Evolutionary conservation across 2,113 vertebrate species (phyloP), one percentile per base, ranked within the genome.

Genomic region (Petrocephalus zakoni): DNA sequence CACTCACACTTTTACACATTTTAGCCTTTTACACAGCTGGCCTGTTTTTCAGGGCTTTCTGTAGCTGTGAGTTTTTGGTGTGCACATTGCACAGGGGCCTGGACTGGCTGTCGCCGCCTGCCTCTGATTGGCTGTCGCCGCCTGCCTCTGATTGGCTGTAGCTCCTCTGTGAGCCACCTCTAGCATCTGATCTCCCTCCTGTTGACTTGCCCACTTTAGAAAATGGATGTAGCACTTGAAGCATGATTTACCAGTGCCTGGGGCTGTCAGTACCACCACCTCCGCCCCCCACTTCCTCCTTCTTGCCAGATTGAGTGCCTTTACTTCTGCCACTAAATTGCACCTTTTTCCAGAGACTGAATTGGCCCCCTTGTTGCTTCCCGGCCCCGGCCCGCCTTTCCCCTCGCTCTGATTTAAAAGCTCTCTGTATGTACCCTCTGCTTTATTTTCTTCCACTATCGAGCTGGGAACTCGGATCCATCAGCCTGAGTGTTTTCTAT

Each of bases 271-370:
- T 46, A 47, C 42, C 2, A 9, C 42, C 81, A 1, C 49, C 82
- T 10, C 42, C 37, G 1, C 42, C 81, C 81, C 7, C 19, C 82
- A 84, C 29, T n/a, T 75, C 29, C 10, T 8, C 34, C 68, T 34
- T 17, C 68, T 75, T 75, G 34, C 68, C 68, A 75, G 72, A 75
- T 42, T 75, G 72, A 75, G 72, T 75, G 34, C 72, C 34, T 78
- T 75, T 75, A 37, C 68, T 75, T 78, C 34, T 42, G 37, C 29
- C 46, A 25, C 46, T 85, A 85, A 85, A 49, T 85, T 52, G 49
- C 82, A 85, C 82, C 82, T 85, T 85, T 46, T 49, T 11, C 72
- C 72, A 78, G 72, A 78, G 29, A 78, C 72, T 42, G 37, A 78
- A 78, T 78, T 78, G 34, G 34, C 37, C 34, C 72, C 17, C 34